A percentile compares a stretch with the other conserved stretches of the same genome.
phyloP scores from a whole-genome alignment of 2,113 vertebrate species.

The Diadophis punctatus region DNA sequence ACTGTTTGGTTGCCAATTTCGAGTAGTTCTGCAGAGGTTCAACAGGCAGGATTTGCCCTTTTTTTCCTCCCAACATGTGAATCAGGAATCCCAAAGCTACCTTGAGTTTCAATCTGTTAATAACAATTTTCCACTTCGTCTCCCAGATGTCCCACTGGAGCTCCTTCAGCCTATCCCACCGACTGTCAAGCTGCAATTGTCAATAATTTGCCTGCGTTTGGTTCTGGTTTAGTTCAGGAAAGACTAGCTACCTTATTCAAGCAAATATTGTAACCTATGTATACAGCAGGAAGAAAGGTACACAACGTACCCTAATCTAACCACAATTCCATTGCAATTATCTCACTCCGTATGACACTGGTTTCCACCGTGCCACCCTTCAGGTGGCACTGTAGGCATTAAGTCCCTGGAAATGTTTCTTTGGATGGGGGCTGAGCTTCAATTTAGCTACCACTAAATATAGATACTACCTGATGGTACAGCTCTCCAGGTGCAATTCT shows the following conservation, averaged over 20 bases:
- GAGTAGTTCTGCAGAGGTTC: not conserved
- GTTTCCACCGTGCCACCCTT: not conserved
- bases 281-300: not conserved
- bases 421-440: not conserved
- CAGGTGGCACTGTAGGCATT: not conserved
- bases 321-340: not conserved
- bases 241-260: not conserved
- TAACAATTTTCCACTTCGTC: not conserved
- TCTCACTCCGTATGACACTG: not conserved
- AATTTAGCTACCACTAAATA: not conserved
- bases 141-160: not conserved
- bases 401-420: not conserved
- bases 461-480: not conserved
- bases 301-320: not conserved
- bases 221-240: not conserved
- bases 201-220: not conserved
- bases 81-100: not conserved
- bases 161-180: not conserved
- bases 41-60: not conserved
- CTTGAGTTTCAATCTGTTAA: not conserved
- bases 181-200: not conserved
- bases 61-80: not conserved
- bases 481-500: not conserved
- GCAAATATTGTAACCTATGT: not conserved
- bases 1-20: not conserved